Evolutionary conservation across 2,888 invertebrate genomes (phyloP).

Genomic region (Megaustenia siamemsis): DNA sequence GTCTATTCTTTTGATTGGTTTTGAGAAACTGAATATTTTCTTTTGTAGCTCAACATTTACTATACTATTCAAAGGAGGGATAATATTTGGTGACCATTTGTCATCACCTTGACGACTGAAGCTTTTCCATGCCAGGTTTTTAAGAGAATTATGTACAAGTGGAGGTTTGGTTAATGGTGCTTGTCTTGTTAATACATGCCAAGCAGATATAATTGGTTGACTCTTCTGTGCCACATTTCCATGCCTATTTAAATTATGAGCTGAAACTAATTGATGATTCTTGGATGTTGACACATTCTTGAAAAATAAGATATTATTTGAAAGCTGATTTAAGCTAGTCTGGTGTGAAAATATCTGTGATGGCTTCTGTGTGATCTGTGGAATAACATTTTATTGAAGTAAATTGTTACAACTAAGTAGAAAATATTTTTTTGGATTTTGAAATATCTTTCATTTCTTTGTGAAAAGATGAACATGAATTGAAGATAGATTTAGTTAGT

Average conservation of each 20-base stretch:
- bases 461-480: neutral
- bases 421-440: neutral
- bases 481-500: neutral
- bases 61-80: neutral
- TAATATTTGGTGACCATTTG: neutral
- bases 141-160: neutral
- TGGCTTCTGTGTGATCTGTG: neutral
- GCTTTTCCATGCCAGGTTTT: neutral
- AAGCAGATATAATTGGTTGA: neutral
- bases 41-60: neutral
- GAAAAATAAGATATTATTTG: neutral
- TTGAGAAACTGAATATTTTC: neutral
- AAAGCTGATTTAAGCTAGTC: neutral
- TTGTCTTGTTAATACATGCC: neutral
- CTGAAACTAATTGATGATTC: neutral
- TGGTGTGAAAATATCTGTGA: neutral
- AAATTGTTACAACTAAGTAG: neutral
- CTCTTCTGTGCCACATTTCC: neutral
- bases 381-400: neutral
- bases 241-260: neutral
- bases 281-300: neutral
- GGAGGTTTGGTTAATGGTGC: too few relatives aligned
- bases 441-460: neutral
- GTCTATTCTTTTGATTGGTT: neutral
- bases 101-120: neutral